phyloP scores from a whole-genome alignment of 2,797 vertebrate species.

The Acanthiza pusilla region DNA sequence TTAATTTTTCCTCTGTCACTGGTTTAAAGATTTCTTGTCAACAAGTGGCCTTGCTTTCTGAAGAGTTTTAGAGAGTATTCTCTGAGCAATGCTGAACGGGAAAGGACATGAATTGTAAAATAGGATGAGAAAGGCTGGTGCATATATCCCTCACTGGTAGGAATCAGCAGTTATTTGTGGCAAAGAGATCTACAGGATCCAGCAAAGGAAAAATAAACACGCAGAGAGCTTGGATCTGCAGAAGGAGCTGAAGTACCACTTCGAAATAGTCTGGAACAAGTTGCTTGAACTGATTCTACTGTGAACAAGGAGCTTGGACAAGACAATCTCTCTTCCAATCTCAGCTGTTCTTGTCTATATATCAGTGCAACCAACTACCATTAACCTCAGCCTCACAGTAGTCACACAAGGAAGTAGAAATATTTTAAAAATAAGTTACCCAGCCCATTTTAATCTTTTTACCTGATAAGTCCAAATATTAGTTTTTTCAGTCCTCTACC shows the following conservation, averaged over 20 bases:
- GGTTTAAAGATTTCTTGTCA: neutral
- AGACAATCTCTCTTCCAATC: neutral
- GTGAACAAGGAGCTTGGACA: neutral
- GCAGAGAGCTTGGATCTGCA: neutral
- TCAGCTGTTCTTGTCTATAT: neutral
- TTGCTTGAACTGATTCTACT: neutral
- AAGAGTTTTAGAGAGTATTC: neutral
- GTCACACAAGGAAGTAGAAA: neutral
- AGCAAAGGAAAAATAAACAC: neutral
- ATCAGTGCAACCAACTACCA: neutral
- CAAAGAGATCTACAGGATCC: neutral
- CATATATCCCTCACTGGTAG: neutral
- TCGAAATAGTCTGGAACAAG: neutral
- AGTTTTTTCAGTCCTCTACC: neutral
- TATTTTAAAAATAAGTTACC: neutral
- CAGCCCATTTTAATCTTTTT: neutral
- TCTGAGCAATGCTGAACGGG: neutral
- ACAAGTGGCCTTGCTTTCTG: neutral
- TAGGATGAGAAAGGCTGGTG: neutral
- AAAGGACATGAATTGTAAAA: neutral
- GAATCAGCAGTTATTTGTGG: neutral
- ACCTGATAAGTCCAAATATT: neutral
- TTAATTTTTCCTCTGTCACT: neutral
- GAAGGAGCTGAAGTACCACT: neutral
- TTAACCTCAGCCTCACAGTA: neutral